Percentiles rank a stretch among this genome's conserved stretches.
Evolutionary conservation across 2,113 vertebrate genomes (phyloP).

Genomic region (Barbus barbus): DNA sequence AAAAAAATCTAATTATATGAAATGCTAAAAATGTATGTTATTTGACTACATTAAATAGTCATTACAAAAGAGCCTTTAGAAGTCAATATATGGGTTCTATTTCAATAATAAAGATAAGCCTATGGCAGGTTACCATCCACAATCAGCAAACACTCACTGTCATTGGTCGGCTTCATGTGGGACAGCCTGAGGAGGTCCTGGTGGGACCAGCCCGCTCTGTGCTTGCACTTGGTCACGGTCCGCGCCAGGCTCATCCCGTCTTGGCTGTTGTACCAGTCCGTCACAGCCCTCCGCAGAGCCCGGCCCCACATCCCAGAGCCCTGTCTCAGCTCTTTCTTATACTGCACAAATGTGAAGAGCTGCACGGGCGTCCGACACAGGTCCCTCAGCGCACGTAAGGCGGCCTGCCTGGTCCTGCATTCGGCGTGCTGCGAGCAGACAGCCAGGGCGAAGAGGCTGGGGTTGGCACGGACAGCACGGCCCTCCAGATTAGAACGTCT

Average conservation of each 20-base stretch:
- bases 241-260: conserved; percentile 84
- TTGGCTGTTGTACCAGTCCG: conserved; percentile 93
- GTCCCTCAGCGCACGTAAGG: conserved; percentile 85
- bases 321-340: conserved; percentile 92
- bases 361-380: conserved; percentile 84
- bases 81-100: neutral
- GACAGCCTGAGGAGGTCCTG: conserved; percentile 91
- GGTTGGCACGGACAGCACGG: conserved; percentile 74
- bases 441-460: conserved; percentile 86
- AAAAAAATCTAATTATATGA: too few species aligned
- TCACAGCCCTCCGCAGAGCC: conserved; percentile 88
- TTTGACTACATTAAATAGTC: neutral
- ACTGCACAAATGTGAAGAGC: conserved; percentile 90
- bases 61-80: neutral
- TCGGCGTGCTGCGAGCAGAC: conserved; percentile 89
- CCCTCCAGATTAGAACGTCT: conserved; percentile 80
- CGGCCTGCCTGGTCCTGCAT: conserved; percentile 84
- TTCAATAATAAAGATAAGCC: neutral
- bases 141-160: conserved; percentile 79
- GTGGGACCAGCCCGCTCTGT: conserved; percentile 93
- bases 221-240: conserved; percentile 89
- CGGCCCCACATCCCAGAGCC: conserved; percentile 95
- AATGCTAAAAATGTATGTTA: too few species aligned
- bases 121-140: neutral
- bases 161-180: conserved; percentile 89